Base-by-base conservation (phyloP, 2,113 vertebrate species). In the Colossoma macropomum region DNA sequence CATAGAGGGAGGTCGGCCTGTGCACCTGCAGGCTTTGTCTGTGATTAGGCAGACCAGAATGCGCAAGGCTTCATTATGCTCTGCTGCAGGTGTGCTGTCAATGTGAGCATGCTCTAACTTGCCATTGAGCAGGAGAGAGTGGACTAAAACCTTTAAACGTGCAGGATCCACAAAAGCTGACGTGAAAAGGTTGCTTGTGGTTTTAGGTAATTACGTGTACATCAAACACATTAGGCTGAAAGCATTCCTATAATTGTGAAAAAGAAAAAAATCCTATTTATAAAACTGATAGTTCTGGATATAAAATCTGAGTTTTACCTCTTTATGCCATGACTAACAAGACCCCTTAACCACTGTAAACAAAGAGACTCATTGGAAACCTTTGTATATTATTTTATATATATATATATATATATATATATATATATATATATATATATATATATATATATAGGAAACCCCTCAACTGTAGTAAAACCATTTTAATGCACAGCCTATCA, bases 1-100 rank as follows among this genome's bases (percentile, higher is more conserved):
- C 73, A 74, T 54, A 72, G 77, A 70, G 45, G 52, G 78, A 32
- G 79, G 70, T 66, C 54, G 25, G 62, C 16, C 16, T 59, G 60
- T 63, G 75, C 87, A 86, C 79, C 84, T 86, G 84, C 79, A 82
- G 74, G 34, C 75, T 79, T 69, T 76, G 82, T 56, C 60, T 63
- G 81, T 75, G 84, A 79, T 87, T 84, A 84, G 75, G 60, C 77
- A 71, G 48, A 48, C 13, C 25, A 75, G 38, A 65, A 84, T 45
- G 23, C 72, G 72, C 50, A 69, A 66, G 66, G 56, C 27, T 32
- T 41, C 70, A 75, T 87, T 88, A 68, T 28, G 27, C 73, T 11
- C 62, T 77, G 13, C 30, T 76, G 78, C 87, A 86, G 84, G 81
- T 88, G 78, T 86, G 63, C 71, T 70, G 25, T 68, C 27, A 84